A percentile compares a stretch with the other conserved stretches of the same genome.
phyloP scores from a whole-genome alignment of 2,888 invertebrate species.

The Argyra leucocephala region DNA sequence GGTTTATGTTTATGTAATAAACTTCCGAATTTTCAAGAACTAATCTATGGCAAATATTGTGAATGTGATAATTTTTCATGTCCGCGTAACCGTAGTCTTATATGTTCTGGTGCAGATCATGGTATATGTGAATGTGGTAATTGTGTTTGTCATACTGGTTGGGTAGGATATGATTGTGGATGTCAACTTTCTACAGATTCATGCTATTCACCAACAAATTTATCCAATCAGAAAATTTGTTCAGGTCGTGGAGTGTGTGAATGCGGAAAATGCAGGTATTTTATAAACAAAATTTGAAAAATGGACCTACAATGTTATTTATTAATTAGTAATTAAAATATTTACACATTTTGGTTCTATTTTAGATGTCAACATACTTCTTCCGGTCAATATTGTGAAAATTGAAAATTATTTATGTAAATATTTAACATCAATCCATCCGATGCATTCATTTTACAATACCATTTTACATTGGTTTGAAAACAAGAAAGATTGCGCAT shows the following conservation, averaged over 20 bases:
- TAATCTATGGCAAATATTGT: constrained; percentile 61
- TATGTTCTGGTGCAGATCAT: constrained; percentile 65
- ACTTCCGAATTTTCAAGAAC: constrained; percentile 53
- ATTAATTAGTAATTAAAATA: too few relatives aligned
- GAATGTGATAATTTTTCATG: constrained; percentile 91
- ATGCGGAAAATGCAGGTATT: constrained; percentile 66
- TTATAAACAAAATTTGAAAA: neutral
- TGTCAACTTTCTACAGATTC: constrained; percentile 61
- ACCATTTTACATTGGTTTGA: too few relatives aligned
- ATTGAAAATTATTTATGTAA: too few relatives aligned
- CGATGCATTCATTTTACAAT: too few relatives aligned
- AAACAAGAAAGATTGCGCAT: too few relatives aligned
- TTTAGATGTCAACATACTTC: constrained; percentile 51
- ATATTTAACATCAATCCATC: too few relatives aligned
- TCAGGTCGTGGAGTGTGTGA: constrained; percentile 74
- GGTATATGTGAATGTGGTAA: constrained; percentile 76
- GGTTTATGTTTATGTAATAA: constrained; percentile 59
- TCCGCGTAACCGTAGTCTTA: constrained; percentile 62
- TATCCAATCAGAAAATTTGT: constrained; percentile 53
- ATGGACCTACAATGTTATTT: neutral
- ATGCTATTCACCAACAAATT: too few relatives aligned
- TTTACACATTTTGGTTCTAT: neutral
- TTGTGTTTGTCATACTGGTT: constrained; percentile 64
- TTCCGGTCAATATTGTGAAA: constrained; percentile 74
- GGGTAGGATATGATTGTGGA: constrained; percentile 69